phyloP scores from a whole-genome alignment of 2,113 vertebrate species.

The Pteronura brasiliensis region DNA sequence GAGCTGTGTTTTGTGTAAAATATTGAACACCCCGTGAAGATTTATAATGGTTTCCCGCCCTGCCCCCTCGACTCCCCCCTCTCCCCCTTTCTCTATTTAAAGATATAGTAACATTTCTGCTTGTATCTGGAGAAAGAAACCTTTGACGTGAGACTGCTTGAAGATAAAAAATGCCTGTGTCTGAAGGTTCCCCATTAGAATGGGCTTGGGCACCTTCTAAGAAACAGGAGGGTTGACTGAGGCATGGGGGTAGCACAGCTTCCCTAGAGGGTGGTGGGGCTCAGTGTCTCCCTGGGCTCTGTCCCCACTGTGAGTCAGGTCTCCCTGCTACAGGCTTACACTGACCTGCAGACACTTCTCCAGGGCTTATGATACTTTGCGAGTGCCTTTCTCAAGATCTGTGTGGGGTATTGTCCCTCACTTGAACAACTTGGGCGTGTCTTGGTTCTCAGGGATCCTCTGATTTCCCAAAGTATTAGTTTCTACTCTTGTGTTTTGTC shows the following conservation, averaged over 20 bases:
- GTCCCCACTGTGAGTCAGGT: background rate
- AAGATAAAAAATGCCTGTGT: constrained; percentile 41
- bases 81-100: constrained; percentile 41
- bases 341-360: background rate
- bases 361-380: background rate
- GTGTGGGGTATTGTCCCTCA: background rate
- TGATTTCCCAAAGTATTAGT: background rate
- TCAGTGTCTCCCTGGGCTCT: background rate
- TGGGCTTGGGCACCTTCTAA: background rate
- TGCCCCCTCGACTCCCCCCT: background rate
- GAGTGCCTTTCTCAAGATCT: background rate
- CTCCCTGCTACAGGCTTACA: background rate
- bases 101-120: constrained; percentile 41
- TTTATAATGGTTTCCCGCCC: constrained; percentile 10
- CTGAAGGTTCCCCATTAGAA: background rate
- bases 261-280: rapidly evolving
- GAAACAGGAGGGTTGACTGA: background rate
- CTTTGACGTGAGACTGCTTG: constrained; percentile 38
- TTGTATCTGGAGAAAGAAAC: constrained; percentile 50
- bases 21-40: constrained; percentile 60
- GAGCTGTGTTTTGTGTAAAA: constrained; percentile 55
- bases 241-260: background rate
- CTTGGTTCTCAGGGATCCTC: background rate
- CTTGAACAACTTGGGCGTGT: background rate
- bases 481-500: background rate